Conservation (phyloP, 2,888 invertebrate genomes). For the Arrhopalites spinosus region DNA sequence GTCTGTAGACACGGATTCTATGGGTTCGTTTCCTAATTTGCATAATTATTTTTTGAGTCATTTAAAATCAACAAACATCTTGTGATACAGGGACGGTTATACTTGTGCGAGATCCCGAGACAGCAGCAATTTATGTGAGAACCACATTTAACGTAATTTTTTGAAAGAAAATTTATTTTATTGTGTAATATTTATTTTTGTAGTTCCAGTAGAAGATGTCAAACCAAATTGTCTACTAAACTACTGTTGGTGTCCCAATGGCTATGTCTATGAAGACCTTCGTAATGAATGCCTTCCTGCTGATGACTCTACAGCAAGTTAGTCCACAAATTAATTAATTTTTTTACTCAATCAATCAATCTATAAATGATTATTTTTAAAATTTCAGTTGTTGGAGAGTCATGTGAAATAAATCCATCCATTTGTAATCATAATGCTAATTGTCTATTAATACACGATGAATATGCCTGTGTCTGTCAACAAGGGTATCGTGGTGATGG, state of each 20-base stretch:
- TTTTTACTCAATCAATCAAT: neutral
- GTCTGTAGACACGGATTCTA: constrained; percentile 64
- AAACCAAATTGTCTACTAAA: constrained; percentile 60
- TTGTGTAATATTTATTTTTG: constrained; percentile 58
- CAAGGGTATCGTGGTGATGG: constrained; percentile 84
- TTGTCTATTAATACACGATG: constrained; percentile 72
- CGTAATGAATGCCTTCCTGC: constrained; percentile 56
- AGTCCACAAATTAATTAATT: neutral
- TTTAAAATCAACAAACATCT: neutral
- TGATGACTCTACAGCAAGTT: constrained; percentile 11
- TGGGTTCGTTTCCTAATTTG: constrained; percentile 62
- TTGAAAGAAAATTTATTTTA: neutral
- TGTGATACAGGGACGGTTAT: neutral
- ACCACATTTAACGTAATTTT: no score
- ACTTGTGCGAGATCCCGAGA: neutral
- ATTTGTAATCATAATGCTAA: constrained; percentile 76
- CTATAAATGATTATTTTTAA: neutral
- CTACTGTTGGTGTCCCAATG: constrained; percentile 66
- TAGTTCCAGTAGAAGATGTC: no score
- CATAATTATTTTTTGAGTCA: neutral
- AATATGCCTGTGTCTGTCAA: constrained; percentile 75
- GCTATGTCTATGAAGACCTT: constrained; percentile 62
- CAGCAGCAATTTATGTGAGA: neutral
- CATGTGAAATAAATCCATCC: constrained; percentile 38
- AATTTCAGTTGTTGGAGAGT: neutral